Evolutionary conservation across 1,140 invertebrate species (phyloP).

Genomic region (Drosophila aff.): DNA sequence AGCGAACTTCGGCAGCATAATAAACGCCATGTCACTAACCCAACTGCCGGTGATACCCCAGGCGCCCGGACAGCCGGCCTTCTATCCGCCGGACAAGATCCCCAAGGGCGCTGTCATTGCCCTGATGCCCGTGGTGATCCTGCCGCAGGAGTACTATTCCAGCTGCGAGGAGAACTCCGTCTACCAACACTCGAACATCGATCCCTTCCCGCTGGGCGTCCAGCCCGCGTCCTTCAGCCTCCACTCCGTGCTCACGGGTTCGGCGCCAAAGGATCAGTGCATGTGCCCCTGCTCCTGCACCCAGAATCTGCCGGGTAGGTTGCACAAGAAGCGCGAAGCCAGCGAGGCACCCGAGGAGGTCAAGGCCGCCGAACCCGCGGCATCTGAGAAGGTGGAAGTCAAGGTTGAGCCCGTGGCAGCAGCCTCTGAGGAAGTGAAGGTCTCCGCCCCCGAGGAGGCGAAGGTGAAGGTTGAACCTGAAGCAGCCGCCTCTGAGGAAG

Average conservation of each 20-base stretch:
- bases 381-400: constrained; percentile 25
- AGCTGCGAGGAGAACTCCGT: constrained; percentile 71
- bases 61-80: constrained; percentile 73
- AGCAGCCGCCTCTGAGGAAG: constrained; percentile 26
- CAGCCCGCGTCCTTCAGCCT: constrained; percentile 74
- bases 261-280: constrained; percentile 77
- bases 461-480: constrained; percentile 29
- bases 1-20: constrained; percentile 81
- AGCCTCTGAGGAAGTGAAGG: constrained; percentile 27
- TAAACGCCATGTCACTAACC: constrained; percentile 80
- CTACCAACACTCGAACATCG: constrained; percentile 65
- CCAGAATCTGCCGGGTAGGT: constrained; percentile 68
- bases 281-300: constrained; percentile 84
- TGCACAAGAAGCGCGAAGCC: constrained; percentile 78
- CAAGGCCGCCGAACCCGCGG: constrained; percentile 23
- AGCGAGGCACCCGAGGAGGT: constrained; percentile 37
- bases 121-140: constrained; percentile 87
- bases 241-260: constrained; percentile 73
- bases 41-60: constrained; percentile 81
- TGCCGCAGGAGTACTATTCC: constrained; percentile 85
- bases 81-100: constrained; percentile 84
- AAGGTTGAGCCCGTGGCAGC: constrained; percentile 27
- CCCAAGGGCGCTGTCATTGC: constrained; percentile 86
- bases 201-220: constrained; percentile 77
- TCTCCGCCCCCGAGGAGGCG: constrained; percentile 2